Evolutionary conservation across 2,888 invertebrate genomes (phyloP).

Genomic region (Agrochola litura): DNA sequence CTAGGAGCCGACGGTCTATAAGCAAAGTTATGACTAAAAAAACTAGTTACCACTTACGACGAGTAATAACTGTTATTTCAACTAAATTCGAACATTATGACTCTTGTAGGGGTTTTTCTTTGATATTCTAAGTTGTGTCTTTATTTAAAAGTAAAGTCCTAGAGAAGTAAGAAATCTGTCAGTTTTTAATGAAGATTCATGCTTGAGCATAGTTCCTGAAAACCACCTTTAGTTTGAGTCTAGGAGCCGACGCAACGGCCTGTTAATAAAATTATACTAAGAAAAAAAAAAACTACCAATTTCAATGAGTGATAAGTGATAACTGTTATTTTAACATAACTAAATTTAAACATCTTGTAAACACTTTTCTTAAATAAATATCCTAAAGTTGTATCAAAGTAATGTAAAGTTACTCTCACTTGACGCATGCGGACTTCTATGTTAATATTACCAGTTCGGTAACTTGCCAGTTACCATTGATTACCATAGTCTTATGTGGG

Average conservation of each 20-base stretch:
- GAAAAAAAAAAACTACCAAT: no score
- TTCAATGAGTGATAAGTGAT: not conserved
- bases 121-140: no score
- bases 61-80: no score
- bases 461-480: conserved; percentile 21
- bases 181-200: not conserved
- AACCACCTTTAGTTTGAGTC: not conserved
- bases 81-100: no score
- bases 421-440: conserved; percentile 42
- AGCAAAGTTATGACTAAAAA: not conserved
- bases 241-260: no score
- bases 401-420: not conserved
- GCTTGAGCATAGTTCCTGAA: not conserved
- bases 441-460: conserved; percentile 50
- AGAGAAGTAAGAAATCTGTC: no score
- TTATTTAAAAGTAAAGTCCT: no score
- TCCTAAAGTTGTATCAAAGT: not conserved
- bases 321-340: not conserved
- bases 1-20: not conserved
- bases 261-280: no score
- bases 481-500: conserved; percentile 20
- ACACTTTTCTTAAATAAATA: not conserved
- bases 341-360: no score
- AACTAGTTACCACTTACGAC: no score
- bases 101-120: no score